A percentile compares a stretch with the other conserved stretches of the same genome.
These are phyloP conservation scores for Eurypyga helias DNA, from an alignment of 2,113 vertebrate genomes.

Conservation along the genomic window DNA sequence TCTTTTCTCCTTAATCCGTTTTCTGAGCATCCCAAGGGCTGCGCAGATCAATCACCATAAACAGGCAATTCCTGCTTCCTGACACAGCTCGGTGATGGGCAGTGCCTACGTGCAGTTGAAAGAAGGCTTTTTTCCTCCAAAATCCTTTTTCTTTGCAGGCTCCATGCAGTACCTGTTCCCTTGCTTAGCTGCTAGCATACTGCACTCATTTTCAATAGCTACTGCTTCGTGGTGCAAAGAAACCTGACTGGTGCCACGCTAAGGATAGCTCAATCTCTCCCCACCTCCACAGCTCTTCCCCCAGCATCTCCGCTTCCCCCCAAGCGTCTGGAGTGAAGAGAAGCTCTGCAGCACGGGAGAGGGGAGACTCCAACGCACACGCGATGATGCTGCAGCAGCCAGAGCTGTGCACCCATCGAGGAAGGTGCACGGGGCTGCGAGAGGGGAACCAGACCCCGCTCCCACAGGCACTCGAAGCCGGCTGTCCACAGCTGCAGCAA, in stretches of 20 bases:
- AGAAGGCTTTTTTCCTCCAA: not conserved
- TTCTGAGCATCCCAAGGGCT: conserved; percentile 17
- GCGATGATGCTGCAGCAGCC: not conserved
- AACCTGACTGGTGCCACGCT: not conserved
- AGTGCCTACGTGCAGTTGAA: not conserved
- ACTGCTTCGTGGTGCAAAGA: conserved; percentile 17
- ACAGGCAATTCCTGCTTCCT: not conserved
- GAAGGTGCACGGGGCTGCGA: fast-evolving
- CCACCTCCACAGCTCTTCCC: conserved; percentile 55
- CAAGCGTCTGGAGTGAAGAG: not conserved
- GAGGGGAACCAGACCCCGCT: not conserved
- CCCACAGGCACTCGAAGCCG: not conserved
- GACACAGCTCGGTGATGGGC: not conserved
- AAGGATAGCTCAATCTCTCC: conserved; percentile 38
- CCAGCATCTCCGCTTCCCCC: not conserved
- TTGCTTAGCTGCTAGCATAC: not conserved
- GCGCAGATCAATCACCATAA: not conserved
- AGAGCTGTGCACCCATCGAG: fast-evolving
- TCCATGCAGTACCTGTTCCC: not conserved
- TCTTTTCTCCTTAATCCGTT: conserved; percentile 10
- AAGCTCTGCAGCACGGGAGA: not conserved
- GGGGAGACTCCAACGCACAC: not conserved
- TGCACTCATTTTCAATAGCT: not conserved
- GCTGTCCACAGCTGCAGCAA: fast-evolving
- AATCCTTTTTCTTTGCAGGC: not conserved